Conservation (phyloP, 2,113 vertebrate species). For the Pomatostomus ruficeps region DNA sequence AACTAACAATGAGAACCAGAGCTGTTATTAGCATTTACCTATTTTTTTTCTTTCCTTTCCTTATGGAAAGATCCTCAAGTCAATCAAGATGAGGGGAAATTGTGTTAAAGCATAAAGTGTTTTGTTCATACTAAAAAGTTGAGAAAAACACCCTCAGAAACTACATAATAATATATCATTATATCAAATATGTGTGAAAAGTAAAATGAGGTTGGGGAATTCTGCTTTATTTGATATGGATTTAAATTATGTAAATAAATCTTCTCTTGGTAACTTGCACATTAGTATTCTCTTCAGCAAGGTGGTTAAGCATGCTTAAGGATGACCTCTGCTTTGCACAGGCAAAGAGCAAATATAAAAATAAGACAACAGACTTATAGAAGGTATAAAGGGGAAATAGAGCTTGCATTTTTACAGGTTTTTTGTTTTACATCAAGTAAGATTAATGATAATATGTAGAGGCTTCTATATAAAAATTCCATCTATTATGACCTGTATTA, state of each 20-base stretch:
- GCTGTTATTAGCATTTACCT: constrained; percentile 11
- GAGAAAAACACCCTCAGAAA: neutral
- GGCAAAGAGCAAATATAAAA: neutral
- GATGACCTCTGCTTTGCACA: neutral
- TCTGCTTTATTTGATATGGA: constrained; percentile 17
- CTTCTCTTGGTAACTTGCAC: neutral
- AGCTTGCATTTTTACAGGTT: neutral
- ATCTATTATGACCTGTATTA: neutral
- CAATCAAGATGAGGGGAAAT: constrained; percentile 20
- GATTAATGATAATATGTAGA: neutral
- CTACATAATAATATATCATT: neutral
- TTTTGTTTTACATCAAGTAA: neutral
- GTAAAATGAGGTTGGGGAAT: neutral
- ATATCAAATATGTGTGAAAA: neutral
- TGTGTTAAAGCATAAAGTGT: neutral
- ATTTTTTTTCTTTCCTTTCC: neutral
- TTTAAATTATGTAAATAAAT: constrained; percentile 31
- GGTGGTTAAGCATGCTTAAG: neutral
- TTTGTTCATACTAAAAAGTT: constrained; percentile 28
- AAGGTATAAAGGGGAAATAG: neutral
- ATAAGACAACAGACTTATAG: neutral
- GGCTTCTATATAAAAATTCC: neutral
- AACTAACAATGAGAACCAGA: constrained; percentile 30
- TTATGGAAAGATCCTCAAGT: constrained; percentile 41
- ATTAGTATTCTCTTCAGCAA: neutral